Evolutionary conservation across 2,888 invertebrate species (phyloP).

Genomic region (Desoria tigrina): DNA sequence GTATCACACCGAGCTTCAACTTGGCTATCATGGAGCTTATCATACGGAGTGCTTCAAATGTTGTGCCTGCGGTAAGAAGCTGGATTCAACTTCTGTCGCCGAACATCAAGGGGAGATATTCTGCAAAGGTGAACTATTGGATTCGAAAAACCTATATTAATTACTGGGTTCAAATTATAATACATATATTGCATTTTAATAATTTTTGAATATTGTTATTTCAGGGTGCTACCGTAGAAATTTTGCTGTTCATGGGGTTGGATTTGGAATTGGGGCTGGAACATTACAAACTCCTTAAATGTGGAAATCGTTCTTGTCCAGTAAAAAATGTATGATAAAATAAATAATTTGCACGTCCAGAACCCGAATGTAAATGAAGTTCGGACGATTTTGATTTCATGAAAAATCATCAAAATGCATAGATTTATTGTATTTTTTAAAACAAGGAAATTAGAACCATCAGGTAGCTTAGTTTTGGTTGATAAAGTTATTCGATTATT

Average conservation of each 20-base stretch:
- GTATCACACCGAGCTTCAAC: slow-evolving; percentile 37
- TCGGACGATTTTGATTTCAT: no score
- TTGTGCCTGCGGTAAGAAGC: slow-evolving; percentile 66
- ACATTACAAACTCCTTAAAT: slow-evolving; percentile 43
- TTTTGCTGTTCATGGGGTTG: slow-evolving; percentile 38
- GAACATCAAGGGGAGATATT: slow-evolving; percentile 94
- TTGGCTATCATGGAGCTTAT: slow-evolving; percentile 40
- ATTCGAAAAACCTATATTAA: not conserved
- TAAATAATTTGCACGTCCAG: no score
- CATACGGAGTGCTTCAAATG: slow-evolving; percentile 46
- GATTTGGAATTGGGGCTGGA: slow-evolving; percentile 46
- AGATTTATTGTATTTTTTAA: no score
- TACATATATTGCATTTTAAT: not conserved
- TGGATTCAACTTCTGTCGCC: slow-evolving; percentile 96
- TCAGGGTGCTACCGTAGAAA: slow-evolving; percentile 45
- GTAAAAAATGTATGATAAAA: no score
- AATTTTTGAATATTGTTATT: not conserved
- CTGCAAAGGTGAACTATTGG: slow-evolving; percentile 68
- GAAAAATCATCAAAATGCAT: no score
- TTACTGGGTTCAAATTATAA: not conserved
- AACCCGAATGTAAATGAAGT: no score
- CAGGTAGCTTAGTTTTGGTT: no score
- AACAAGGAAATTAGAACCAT: no score
- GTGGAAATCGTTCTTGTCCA: no score
- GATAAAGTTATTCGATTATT: no score